Evolutionary conservation across 2,888 invertebrate genomes (phyloP).

Genomic region (Tachina grossa): DNA sequence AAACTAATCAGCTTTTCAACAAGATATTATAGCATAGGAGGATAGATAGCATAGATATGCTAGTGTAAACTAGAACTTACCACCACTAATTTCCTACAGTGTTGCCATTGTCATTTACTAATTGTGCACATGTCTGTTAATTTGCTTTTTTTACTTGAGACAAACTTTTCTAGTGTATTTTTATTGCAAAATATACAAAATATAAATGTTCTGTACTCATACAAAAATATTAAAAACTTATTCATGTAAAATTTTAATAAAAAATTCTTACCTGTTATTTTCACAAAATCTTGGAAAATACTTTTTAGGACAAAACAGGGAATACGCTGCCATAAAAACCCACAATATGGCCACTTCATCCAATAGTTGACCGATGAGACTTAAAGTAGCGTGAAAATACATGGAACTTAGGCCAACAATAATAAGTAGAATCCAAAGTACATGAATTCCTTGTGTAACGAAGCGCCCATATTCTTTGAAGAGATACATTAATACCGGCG

Average conservation of each 20-base stretch:
- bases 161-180: no score
- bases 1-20: no score
- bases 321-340: slow-evolving; percentile 91
- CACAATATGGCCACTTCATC: slow-evolving; percentile 92
- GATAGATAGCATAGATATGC: no score
- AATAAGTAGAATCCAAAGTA: slow-evolving; percentile 91
- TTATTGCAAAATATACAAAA: no score
- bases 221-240: no score
- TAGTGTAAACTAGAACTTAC: no score
- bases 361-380: slow-evolving; percentile 90
- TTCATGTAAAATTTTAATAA: not conserved
- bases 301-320: slow-evolving; percentile 88
- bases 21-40: no score
- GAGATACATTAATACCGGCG: slow-evolving; percentile 90
- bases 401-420: slow-evolving; percentile 91
- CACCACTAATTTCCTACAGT: no score
- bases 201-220: no score
- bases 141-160: no score
- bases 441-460: slow-evolving; percentile 90
- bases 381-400: slow-evolving; percentile 93
- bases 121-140: no score
- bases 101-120: no score
- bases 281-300: slow-evolving; percentile 87
- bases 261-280: slow-evolving; percentile 85
- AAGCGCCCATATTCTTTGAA: slow-evolving; percentile 90